A percentile compares a stretch with the other conserved stretches of the same genome.
Conservation (phyloP, 2,888 invertebrate species). For the Nomada ruficornis region DNA sequence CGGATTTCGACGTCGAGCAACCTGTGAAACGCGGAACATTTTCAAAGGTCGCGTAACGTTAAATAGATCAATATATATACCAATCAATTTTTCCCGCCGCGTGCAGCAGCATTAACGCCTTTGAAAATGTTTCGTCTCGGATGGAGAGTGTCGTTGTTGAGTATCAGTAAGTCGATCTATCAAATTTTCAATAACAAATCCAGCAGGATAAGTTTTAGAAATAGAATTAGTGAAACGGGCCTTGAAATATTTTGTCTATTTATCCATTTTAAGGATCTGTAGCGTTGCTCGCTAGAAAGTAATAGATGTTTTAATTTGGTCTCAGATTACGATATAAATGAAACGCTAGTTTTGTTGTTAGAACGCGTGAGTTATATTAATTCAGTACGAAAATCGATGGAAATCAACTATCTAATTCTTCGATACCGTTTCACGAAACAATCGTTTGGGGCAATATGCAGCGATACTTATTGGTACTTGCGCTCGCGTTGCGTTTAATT, state of each 20-base stretch:
- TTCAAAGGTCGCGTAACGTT: constrained; percentile 5
- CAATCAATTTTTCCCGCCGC: not conserved
- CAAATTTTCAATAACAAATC: not conserved
- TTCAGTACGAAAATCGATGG: not conserved
- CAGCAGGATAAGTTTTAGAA: not conserved
- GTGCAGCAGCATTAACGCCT: not conserved
- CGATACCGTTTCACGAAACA: not conserved
- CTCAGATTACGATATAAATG: not conserved
- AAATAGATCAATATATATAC: constrained; percentile 1
- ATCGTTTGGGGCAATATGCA: not conserved
- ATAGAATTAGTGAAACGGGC: not conserved
- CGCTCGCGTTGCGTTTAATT: constrained; percentile 1
- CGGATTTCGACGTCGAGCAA: constrained; percentile 41
- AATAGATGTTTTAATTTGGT: not conserved
- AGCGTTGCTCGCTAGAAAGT: no score
- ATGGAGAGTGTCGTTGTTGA: constrained; percentile 42
- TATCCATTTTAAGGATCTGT: not conserved
- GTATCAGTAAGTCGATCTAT: not conserved
- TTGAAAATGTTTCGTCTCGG: constrained; percentile 13
- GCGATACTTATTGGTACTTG: constrained; percentile 6
- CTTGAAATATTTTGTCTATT: not conserved
- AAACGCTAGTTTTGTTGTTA: not conserved
- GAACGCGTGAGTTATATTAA: no score
- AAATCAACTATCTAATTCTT: not conserved
- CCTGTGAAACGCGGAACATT: constrained; percentile 23